Evolutionary conservation across 2,113 vertebrate genomes (phyloP), one percentile per base, ranked within the genome.

Genomic region (Piliocolobus tephrosceles): DNA sequence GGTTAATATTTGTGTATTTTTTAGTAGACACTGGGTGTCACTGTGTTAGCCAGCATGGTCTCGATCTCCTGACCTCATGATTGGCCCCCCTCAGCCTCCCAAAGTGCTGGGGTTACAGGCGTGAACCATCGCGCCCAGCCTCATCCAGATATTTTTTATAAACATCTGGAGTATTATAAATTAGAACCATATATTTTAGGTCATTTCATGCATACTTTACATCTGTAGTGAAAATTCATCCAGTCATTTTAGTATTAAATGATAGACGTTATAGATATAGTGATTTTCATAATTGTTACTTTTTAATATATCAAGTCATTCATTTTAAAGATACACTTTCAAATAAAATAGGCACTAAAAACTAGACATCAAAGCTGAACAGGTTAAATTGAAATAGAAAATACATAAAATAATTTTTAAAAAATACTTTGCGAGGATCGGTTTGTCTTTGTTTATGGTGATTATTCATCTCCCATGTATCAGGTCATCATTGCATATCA

Each of bases 371-470:
- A 96, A 88, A 91, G 16, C 55, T 79, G 68, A 95, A 66, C 45
- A 80, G 11, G 11, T 50, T 86, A 92, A 97, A 61, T 17, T 76
- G 18, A 88, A 90, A 90, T 81, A 95, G 81, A 47, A 97, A 94
- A 91, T 96, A 23, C 27, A 76, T 61, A 64, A 76, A 95, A 87
- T 94, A 88, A 88, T 84, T 61, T 18, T 91, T 70, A 20, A 93
- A 91, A 89, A 94, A 82, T 88, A 35, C 45, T 96, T 94, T 25
- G n/a, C 17, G 79, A 5, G 23, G 30, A 47, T 90, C 35, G 85
- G 32, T 88, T 95, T 95, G 95, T 98, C 84, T 92, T 96, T 95
- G 90, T 95, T 96, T 66, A 84, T 97, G 90, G 61, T 97, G 43
- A 86, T 92, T 76, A 32, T 96, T 96, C 89, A 92, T 97, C 85